These are phyloP conservation scores for Megalops atlanticus DNA, from an alignment of 2,113 vertebrate genomes.

Conservation along the genomic window DNA sequence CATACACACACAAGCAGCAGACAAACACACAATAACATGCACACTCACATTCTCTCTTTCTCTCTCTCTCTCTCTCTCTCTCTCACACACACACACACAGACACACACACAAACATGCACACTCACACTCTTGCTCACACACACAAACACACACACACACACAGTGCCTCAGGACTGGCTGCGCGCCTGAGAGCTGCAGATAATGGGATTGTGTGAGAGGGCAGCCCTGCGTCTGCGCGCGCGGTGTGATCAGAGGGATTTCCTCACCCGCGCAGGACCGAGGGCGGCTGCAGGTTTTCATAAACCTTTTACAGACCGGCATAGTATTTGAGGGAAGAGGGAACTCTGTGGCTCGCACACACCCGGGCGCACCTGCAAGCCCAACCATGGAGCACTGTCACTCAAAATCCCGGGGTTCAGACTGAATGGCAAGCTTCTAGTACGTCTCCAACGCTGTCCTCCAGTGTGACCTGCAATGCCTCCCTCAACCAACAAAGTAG, in stretches of 20 bases:
- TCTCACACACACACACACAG: neutral
- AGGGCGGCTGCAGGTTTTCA: neutral
- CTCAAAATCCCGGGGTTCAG: neutral
- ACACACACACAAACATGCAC: neutral
- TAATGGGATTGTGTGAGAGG: neutral
- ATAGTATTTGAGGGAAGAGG: no score
- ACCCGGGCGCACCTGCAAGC: neutral
- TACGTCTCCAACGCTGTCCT: no score
- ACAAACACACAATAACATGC: no score
- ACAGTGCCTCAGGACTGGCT: neutral
- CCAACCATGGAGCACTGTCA: neutral
- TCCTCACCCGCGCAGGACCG: neutral
- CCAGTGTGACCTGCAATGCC: no score
- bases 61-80: neutral
- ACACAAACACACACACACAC: neutral
- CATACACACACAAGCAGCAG: no score
- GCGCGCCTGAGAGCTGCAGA: neutral
- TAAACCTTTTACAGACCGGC: neutral
- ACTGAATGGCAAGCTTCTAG: no score
- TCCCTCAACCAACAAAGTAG: neutral
- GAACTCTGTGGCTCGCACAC: neutral
- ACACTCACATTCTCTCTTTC: no score
- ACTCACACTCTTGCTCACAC: neutral
- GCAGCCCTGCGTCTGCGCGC: neutral
- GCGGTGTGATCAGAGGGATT: neutral